Conservation (phyloP, 92 coral and sea anemone genomes). For the Phenganax subtilis region DNA sequence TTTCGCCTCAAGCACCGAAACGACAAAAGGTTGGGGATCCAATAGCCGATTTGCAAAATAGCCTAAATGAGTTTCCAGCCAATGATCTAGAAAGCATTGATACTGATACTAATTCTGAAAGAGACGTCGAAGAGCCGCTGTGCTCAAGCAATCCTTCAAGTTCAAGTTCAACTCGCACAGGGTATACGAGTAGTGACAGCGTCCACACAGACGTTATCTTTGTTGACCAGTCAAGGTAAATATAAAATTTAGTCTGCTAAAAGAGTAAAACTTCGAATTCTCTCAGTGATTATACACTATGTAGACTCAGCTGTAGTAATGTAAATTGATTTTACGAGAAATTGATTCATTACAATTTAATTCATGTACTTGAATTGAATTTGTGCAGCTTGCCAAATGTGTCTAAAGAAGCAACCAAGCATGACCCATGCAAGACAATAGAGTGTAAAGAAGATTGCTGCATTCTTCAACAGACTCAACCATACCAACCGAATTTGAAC, state of each 20-base stretch:
- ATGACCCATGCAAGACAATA: constrained; percentile 12
- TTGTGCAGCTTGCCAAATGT: background rate
- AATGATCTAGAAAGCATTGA: background rate
- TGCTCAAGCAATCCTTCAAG: background rate
- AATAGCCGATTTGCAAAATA: too few species aligned
- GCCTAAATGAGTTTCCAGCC: too few species aligned
- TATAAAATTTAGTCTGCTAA: background rate
- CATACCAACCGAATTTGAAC: constrained; percentile 21
- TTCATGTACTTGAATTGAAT: background rate
- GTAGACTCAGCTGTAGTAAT: background rate
- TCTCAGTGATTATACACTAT: background rate
- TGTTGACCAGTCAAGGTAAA: background rate
- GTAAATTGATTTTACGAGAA: background rate
- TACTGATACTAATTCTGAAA: background rate
- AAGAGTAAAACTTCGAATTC: background rate
- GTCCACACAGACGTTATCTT: background rate
- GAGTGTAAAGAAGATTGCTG: constrained; percentile 30
- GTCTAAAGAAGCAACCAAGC: background rate
- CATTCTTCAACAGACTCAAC: constrained; percentile 31
- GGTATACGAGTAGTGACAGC: background rate
- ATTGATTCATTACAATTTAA: background rate
- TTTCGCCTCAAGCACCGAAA: too few species aligned
- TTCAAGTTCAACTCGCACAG: background rate
- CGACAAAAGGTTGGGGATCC: too few species aligned
- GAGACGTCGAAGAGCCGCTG: background rate